phyloP scores from a whole-genome alignment of 2,888 invertebrate genomes.

The Mythimna impura region DNA sequence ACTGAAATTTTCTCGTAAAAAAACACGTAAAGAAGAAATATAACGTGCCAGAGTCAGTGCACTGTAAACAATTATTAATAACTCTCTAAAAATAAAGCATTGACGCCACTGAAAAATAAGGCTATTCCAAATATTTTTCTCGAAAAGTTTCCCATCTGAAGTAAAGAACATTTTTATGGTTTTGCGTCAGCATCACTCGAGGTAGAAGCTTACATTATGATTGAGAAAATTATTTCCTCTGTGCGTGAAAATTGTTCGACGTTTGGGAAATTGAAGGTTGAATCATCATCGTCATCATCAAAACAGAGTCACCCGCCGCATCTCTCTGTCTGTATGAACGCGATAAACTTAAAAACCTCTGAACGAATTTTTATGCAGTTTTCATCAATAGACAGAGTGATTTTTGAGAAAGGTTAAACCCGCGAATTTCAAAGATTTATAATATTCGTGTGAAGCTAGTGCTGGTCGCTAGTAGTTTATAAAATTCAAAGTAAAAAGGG shows the following conservation, averaged over 20 bases:
- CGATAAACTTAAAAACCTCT: no score
- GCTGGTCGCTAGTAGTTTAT: no score
- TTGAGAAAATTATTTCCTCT: slow-evolving; percentile 20
- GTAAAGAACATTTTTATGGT: slow-evolving; percentile 39
- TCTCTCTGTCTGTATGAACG: no score
- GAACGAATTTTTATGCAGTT: no score
- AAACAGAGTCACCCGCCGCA: no score
- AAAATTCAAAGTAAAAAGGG: no score
- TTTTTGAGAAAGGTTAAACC: no score
- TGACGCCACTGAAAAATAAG: slow-evolving; percentile 64
- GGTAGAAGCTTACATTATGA: slow-evolving; percentile 35
- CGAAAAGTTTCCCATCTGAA: slow-evolving; percentile 34
- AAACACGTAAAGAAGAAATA: slow-evolving; percentile 42
- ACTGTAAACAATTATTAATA: slow-evolving; percentile 65
- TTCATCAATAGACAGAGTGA: no score
- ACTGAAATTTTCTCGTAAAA: slow-evolving; percentile 27
- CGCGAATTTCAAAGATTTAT: no score
- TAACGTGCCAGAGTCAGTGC: slow-evolving; percentile 51
- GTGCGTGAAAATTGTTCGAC: slow-evolving; percentile 4
- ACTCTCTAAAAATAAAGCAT: slow-evolving; percentile 57
- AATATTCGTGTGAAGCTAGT: no score
- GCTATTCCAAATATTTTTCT: slow-evolving; percentile 53
- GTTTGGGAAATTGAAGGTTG: slow-evolving; percentile 5
- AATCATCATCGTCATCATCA: neutral
- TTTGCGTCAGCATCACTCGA: slow-evolving; percentile 40